Evolutionary conservation across 1,140 invertebrate species (phyloP), one percentile per base, ranked within the genome.

Genomic region (Diploscapter pachys): DNA sequence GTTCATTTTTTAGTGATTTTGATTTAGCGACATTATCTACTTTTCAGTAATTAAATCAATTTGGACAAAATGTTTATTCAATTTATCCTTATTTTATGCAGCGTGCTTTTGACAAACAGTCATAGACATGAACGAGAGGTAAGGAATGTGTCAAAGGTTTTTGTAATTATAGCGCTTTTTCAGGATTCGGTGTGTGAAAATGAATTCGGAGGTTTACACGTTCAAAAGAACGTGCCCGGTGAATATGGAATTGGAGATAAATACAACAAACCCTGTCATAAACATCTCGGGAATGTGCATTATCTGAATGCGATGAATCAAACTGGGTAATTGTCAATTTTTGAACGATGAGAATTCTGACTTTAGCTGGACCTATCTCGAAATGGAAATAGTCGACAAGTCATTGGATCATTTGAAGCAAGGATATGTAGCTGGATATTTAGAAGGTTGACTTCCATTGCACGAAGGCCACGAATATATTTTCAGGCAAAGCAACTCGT

Each of bases 351-450:
- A 59, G 9, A 59, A 59, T 31, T 4, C 2, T 51, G 13, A 11
- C 63, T 73, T 54, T 75, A 90, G 90, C 53, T 93, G 92, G 92
- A 91, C 91, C 2, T 89, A 90, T 78, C 86, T 93, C n/a, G 92
- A 93, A 88, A 89, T 93, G 67, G 90, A 92, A 86, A 92, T 91
- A 5, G 63, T 66, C 8, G 63, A 56, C 75, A 83, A 87, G 62
- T 88, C 88, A 2, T 92, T 90, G 85, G 63, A 75, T 2, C 85
- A 88, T 84, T 89, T 89, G 76, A 89, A 92, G 4, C 93, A 95
- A 87, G 92, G 92, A 0, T 93, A 91, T 84, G 91, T 91, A 2
- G 93, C 93, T 13, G 66, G 66, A 6, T 68, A 54, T 51, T 50
- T 68, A 31, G 66, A n/a, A 5, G 94, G 94, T 5, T 88, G 95